Evolutionary conservation across 2,797 vertebrate species (phyloP), one percentile per base, ranked within the genome.

Genomic region (Hydrocynus forskahlii): DNA sequence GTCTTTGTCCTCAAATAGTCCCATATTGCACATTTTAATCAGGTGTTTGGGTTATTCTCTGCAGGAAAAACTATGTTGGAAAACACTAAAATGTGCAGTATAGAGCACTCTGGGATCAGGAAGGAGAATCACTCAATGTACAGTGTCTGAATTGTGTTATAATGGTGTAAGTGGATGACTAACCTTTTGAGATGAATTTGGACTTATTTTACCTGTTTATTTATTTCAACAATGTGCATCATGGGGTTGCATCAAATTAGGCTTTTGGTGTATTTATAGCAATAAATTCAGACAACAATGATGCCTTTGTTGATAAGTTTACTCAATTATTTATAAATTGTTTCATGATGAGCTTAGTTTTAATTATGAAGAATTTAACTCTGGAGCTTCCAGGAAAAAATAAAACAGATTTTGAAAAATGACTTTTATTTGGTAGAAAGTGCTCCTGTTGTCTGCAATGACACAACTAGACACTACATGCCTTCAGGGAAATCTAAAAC

Each of bases 381-480:
- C 17, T 76, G 60, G 50, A 45, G 40, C 8, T 72, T 21, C 9
- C n/a, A 8, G 76, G 25, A 69, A 0, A 50, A 21, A 45, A 50
- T 19, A 54, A 40, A 45, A 67, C 4, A 63, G 21, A 19, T 29
- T 64, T 17, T 73, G 29, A 38, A 68, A 72, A 78, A 77, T 38
- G 25, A 50, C 66, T 81, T 84, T 84, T 84, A 84, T 84, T 81
- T 81, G 76, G 25, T 79, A 71, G 50, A 57, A 45, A 75, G 38
- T 48, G 25, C 54, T 64, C 19, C 62, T 13, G 16, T 62, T 54
- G 59, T 70, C 43, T n/a, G 23, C 40, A 52, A 54, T 54, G 69
- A 84, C 63, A 74, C 45, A 59, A 13, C 40, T 43, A 12, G n/a
- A 68, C 75, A 63, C 21, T 17, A 54, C 43, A 83, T 17, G 13